Conservation (phyloP, 1,140 invertebrate genomes). For the Cotesia chilonis region DNA sequence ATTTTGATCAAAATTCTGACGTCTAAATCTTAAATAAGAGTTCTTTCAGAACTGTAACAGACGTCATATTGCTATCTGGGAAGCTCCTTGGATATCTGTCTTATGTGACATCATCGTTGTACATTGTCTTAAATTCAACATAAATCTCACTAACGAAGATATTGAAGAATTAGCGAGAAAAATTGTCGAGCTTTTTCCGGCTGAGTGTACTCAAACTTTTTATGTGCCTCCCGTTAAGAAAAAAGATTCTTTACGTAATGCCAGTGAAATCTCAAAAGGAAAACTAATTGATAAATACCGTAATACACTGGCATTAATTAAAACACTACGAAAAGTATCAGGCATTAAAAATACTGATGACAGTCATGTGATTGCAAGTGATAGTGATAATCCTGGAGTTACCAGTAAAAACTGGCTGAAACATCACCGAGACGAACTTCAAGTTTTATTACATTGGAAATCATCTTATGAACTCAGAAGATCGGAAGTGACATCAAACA, state of each 20-base stretch:
- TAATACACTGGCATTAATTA: not conserved
- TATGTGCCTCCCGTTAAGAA: constrained; percentile 1
- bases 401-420: not conserved
- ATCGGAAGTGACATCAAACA: not conserved
- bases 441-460: constrained; percentile 7
- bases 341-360: not conserved
- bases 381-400: not conserved
- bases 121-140: not conserved
- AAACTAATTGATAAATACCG: constrained; percentile 12
- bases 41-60: too few relatives aligned
- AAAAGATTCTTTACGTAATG: not conserved
- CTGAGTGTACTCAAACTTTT: constrained; percentile 9
- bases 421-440: not conserved
- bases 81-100: not conserved
- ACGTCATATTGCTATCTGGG: too few relatives aligned
- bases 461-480: not conserved
- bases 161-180: not conserved
- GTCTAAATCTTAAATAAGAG: too few relatives aligned
- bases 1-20: too few relatives aligned
- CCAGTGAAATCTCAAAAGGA: not conserved
- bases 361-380: not conserved
- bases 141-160: not conserved
- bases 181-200: not conserved
- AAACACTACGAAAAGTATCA: not conserved
- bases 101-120: not conserved